Evolutionary conservation across 1,140 invertebrate species (phyloP).

Genomic region (Dinothrombium tinctorium): DNA sequence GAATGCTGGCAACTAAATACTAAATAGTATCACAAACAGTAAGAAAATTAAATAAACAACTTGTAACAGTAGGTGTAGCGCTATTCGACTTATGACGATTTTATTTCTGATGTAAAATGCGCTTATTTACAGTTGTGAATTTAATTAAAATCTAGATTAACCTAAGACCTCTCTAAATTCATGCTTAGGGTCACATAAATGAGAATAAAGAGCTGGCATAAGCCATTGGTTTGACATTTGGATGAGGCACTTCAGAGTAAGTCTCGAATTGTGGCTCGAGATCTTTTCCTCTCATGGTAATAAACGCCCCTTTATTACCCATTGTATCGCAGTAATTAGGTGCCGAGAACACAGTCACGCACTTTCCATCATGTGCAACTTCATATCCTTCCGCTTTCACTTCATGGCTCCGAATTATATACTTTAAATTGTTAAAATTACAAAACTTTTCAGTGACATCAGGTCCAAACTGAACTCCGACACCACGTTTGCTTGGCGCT

Average conservation of each 20-base stretch:
- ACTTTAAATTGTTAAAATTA: conserved; percentile 59
- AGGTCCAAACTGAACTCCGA: conserved; percentile 94
- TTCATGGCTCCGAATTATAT: conserved; percentile 75
- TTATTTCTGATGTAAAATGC: too few species aligned
- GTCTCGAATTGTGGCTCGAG: conserved; percentile 69
- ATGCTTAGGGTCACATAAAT: conserved; percentile 16
- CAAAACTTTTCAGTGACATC: conserved; percentile 80
- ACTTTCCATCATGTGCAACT: conserved; percentile 70
- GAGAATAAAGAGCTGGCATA: conserved; percentile 15
- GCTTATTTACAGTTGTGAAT: too few species aligned
- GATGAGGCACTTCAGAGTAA: conserved; percentile 86
- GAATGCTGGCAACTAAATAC: too few species aligned
- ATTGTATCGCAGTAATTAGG: conserved; percentile 99
- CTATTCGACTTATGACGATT: too few species aligned
- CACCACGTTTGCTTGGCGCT: conserved; percentile 79
- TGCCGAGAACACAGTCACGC: conserved; percentile 88
- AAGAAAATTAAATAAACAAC: too few species aligned
- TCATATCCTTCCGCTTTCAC: conserved; percentile 94
- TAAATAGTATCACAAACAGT: too few species aligned
- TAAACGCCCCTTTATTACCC: conserved; percentile 93
- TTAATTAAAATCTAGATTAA: too few species aligned
- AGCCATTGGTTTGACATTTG: conserved; percentile 78
- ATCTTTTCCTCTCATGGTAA: conserved; percentile 71
- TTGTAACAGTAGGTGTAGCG: too few species aligned
- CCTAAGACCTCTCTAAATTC: too few species aligned